Conservation (phyloP, 2,888 invertebrate species). For the Sinelater perroti region DNA sequence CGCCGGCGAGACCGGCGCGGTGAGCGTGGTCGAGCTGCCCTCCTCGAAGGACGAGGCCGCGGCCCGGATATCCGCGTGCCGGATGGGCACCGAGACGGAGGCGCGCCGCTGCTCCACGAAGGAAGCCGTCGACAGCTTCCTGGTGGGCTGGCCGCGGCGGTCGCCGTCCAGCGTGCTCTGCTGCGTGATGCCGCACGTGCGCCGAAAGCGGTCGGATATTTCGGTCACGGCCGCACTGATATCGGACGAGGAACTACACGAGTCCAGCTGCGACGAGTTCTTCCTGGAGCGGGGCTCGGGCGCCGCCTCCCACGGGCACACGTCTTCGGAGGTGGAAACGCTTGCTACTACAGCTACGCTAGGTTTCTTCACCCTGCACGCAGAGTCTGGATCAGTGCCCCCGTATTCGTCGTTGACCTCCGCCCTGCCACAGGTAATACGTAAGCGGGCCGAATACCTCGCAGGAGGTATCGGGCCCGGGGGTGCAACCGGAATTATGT, state of each 20-base stretch:
- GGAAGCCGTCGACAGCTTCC: constrained; percentile 56
- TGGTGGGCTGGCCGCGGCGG: constrained; percentile 44
- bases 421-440: constrained; percentile 41
- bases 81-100: constrained; percentile 59
- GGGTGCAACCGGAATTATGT: constrained; percentile 33
- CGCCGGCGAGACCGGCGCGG: constrained; percentile 36
- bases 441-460: constrained; percentile 33
- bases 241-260: constrained; percentile 80
- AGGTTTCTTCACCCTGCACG: constrained; percentile 58
- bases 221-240: constrained; percentile 68
- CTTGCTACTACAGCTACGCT: constrained; percentile 57
- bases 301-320: constrained; percentile 66
- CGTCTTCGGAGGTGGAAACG: constrained; percentile 64
- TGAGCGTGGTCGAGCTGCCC: constrained; percentile 47
- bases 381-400: constrained; percentile 39
- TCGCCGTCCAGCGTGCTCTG: constrained; percentile 75
- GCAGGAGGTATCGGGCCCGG: constrained; percentile 22
- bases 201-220: constrained; percentile 68
- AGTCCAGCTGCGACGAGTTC: constrained; percentile 74
- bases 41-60: constrained; percentile 64
- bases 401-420: constrained; percentile 40
- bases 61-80: constrained; percentile 48
- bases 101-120: constrained; percentile 56
- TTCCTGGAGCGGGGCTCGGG: constrained; percentile 63
- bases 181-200: constrained; percentile 70